Conservation (phyloP, 2,888 invertebrate genomes). For the Galerucella calmariensis region DNA sequence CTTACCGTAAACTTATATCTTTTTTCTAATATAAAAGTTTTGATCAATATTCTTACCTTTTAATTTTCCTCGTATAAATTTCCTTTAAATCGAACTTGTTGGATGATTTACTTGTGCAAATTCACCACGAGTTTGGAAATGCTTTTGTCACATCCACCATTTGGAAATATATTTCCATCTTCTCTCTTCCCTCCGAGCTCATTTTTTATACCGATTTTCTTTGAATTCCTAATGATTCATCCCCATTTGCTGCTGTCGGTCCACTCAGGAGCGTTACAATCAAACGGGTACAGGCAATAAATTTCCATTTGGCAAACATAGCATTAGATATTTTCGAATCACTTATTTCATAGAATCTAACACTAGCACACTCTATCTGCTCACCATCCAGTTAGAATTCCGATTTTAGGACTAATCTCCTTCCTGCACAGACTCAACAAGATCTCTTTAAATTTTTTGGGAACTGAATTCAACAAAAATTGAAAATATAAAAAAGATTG, state of each 20-base stretch:
- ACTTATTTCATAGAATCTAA: too few relatives aligned
- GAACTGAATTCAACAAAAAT: too few relatives aligned
- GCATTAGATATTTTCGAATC: too few relatives aligned
- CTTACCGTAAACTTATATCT: too few relatives aligned
- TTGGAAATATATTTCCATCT: constrained; percentile 35
- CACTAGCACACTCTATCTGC: too few relatives aligned
- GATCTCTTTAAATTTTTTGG: too few relatives aligned
- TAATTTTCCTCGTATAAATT: constrained; percentile 5
- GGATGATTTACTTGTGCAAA: constrained; percentile 28
- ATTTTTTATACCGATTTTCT: constrained; percentile 31
- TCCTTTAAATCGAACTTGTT: constrained; percentile 20
- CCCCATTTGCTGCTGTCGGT: constrained; percentile 17
- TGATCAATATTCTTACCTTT: background rate
- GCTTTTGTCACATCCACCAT: constrained; percentile 25
- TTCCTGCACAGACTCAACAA: too few relatives aligned
- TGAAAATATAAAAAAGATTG: too few relatives aligned
- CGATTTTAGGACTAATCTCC: too few relatives aligned
- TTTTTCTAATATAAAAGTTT: too few relatives aligned
- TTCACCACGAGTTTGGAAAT: constrained; percentile 15
- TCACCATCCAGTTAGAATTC: too few relatives aligned
- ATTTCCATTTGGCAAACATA: too few relatives aligned
- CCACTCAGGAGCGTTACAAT: constrained; percentile 1
- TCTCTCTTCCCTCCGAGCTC: constrained; percentile 14
- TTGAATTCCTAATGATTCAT: constrained; percentile 40
- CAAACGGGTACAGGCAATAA: background rate